phyloP scores from a whole-genome alignment of 2,113 vertebrate species.

The Oenanthe oenanthe region DNA sequence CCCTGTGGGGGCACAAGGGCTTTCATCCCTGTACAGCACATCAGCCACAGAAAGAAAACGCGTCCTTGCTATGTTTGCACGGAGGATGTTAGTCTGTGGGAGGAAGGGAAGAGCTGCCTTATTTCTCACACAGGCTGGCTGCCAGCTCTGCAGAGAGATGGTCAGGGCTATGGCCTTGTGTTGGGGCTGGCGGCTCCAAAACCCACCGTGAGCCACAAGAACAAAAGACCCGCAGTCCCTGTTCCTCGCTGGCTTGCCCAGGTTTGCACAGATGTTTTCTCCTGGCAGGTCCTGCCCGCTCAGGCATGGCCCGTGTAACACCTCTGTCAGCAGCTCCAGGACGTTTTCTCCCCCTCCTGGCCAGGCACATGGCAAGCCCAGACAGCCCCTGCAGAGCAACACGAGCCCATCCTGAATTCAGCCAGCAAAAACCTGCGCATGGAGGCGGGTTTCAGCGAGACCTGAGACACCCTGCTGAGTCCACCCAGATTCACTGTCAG shows the following conservation, averaged over 20 bases:
- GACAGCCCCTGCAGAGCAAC: neutral
- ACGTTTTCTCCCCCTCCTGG: neutral
- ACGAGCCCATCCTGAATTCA: neutral
- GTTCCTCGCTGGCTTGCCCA: rapidly evolving
- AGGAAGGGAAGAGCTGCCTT: neutral
- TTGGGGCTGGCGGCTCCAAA: neutral
- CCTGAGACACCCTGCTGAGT: neutral
- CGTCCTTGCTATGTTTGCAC: neutral
- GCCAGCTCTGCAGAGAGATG: constrained; percentile 13
- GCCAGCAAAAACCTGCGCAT: neutral
- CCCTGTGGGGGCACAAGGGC: neutral
- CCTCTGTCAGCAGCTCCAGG: neutral
- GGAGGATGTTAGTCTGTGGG: neutral
- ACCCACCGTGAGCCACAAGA: neutral
- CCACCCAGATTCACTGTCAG: neutral
- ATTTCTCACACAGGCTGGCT: neutral
- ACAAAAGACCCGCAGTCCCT: neutral
- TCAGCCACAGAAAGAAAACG: neutral
- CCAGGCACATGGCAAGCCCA: neutral
- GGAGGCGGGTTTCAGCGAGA: neutral
- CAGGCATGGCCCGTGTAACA: neutral
- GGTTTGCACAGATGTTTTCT: neutral
- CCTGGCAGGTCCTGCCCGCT: neutral
- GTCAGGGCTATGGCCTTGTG: neutral
- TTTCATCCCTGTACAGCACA: neutral